These are phyloP conservation scores for Frankliniella fusca DNA, from an alignment of 2,888 invertebrate species.

Conservation along the genomic window DNA sequence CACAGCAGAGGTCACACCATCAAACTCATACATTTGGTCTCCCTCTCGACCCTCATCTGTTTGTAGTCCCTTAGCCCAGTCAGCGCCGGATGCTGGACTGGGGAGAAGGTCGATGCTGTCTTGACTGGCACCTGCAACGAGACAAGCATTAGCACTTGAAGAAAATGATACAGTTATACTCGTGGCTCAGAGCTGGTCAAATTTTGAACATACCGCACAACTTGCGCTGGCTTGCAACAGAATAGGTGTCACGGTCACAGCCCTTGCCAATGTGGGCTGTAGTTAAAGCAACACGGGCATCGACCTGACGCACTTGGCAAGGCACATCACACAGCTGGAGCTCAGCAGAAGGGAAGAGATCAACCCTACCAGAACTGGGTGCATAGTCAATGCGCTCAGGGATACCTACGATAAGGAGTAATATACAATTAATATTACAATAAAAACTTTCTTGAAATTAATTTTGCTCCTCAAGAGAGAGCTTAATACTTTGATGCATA, in stretches of 20 bases:
- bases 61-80: slow-evolving; percentile 60
- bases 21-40: slow-evolving; percentile 93
- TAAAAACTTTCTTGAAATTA: not conserved
- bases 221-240: slow-evolving; percentile 76
- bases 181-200: not conserved
- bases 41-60: slow-evolving; percentile 65
- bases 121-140: slow-evolving; percentile 62
- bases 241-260: slow-evolving; percentile 92
- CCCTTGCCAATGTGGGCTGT: slow-evolving; percentile 91
- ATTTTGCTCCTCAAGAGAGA: not conserved
- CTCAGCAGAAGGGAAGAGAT: slow-evolving; percentile 72
- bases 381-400: slow-evolving; percentile 83
- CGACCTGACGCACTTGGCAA: slow-evolving; percentile 53
- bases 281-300: slow-evolving; percentile 58
- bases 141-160: not conserved
- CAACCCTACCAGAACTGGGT: slow-evolving; percentile 74
- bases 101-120: slow-evolving; percentile 84
- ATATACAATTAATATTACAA: slow-evolving; percentile 29
- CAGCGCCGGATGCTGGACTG: slow-evolving; percentile 68
- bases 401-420: slow-evolving; percentile 54
- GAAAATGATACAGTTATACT: not conserved
- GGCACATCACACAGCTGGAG: slow-evolving; percentile 62
- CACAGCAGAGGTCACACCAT: slow-evolving; percentile 83
- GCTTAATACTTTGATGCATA: slow-evolving; percentile 43
- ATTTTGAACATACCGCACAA: slow-evolving; percentile 61